Conservation (phyloP, 2,888 invertebrate species). For the Lomographa bimaculata region DNA sequence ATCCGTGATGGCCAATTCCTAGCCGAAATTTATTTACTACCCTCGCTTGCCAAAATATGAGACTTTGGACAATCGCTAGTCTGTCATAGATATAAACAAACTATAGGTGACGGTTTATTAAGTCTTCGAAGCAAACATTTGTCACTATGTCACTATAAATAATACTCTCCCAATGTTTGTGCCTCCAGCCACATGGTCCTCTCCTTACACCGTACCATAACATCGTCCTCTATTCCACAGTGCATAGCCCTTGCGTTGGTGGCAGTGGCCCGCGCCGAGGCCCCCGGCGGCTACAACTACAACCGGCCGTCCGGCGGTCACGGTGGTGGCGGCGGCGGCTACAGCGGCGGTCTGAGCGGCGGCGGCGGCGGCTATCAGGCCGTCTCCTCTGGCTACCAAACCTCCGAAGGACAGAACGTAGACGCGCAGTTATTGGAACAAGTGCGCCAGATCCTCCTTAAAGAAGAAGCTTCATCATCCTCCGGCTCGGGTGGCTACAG, state of each 20-base stretch:
- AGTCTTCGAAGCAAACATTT: no score
- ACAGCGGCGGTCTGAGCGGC: slow-evolving; percentile 70
- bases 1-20: no score
- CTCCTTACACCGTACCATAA: slow-evolving; percentile 15
- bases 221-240: slow-evolving; percentile 65
- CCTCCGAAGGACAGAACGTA: slow-evolving; percentile 92
- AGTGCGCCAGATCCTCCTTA: slow-evolving; percentile 92
- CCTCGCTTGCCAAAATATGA: no score
- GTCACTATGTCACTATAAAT: slow-evolving; percentile 4
- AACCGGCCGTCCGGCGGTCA: slow-evolving; percentile 85
- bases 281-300: slow-evolving; percentile 90
- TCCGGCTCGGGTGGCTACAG: slow-evolving; percentile 73
- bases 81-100: no score
- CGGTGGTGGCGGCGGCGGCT: slow-evolving; percentile 65
- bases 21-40: no score
- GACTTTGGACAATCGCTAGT: no score
- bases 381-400: slow-evolving; percentile 90
- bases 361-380: slow-evolving; percentile 89
- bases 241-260: slow-evolving; percentile 93
- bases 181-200: no score
- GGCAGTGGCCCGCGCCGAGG: slow-evolving; percentile 89
- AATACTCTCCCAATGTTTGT: no score
- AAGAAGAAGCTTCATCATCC: slow-evolving; percentile 87
- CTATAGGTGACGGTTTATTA: no score
- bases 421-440: slow-evolving; percentile 92